phyloP scores from a whole-genome alignment of 2,113 vertebrate species.

The Brachypodius melanocephalos region DNA sequence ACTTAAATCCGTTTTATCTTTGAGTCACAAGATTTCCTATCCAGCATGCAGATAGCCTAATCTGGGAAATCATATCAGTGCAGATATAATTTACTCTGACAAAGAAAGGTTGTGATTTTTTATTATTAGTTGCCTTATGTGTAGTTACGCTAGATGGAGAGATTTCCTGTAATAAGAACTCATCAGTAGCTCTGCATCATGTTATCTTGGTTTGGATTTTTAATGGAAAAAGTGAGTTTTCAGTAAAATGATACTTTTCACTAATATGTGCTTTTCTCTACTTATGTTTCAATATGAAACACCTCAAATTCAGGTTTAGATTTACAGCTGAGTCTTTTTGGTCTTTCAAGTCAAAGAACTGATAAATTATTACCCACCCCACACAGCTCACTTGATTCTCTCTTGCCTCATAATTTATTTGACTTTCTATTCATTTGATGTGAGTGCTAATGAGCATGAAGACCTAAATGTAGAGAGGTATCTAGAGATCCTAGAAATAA shows the following conservation, averaged over 20 bases:
- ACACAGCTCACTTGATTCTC: background rate
- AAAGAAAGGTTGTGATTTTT: conserved; percentile 19
- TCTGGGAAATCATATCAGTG: conserved; percentile 36
- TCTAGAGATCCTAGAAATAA: background rate
- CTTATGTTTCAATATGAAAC: conserved; percentile 4
- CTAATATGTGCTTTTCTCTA: background rate
- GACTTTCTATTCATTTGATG: background rate
- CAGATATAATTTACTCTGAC: conserved; percentile 6
- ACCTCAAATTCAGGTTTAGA: background rate
- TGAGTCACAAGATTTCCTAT: conserved; percentile 39
- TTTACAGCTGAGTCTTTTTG: background rate
- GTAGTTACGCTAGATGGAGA: conserved; percentile 28
- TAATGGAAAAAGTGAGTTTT: conserved; percentile 9
- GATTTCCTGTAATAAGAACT: conserved; percentile 17
- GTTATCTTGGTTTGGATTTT: conserved; percentile 8
- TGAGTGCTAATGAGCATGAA: background rate
- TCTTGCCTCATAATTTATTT: background rate
- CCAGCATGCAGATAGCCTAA: background rate
- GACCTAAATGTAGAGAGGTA: background rate
- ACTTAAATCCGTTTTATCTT: conserved; percentile 53
- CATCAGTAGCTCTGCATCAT: background rate
- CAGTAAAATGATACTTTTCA: conserved; percentile 18
- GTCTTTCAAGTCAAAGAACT: background rate
- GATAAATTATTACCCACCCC: background rate
- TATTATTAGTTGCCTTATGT: conserved; percentile 20